Percentiles rank a stretch among this genome's conserved stretches.
Evolutionary conservation across 53 echinoderm and acorn worm species (phyloP).

Genomic region (Temnopleurus reevesii): DNA sequence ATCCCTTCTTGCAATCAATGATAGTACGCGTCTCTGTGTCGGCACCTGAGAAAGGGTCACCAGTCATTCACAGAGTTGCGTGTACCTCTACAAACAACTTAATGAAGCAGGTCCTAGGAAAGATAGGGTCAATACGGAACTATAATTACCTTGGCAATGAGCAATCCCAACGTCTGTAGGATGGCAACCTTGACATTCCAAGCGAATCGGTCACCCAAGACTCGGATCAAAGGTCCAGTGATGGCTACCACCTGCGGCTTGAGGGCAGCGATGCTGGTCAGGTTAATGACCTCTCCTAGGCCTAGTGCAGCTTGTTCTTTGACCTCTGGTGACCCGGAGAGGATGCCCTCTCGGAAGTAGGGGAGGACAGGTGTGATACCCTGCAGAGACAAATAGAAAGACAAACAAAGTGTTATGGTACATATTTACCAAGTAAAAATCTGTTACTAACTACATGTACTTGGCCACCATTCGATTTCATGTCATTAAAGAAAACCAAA

Average conservation of each 20-base stretch:
- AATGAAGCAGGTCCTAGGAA: too few species aligned
- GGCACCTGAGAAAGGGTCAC: too few species aligned
- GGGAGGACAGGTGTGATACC: constrained; percentile 94
- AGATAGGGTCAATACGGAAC: too few species aligned
- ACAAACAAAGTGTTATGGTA: constrained; percentile 13
- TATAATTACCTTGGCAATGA: constrained; percentile 81
- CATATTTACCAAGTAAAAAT: too few species aligned
- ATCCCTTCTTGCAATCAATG: too few species aligned
- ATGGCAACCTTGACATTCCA: constrained; percentile 99
- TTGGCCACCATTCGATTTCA: background rate
- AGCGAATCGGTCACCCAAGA: constrained; percentile 90
- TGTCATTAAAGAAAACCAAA: too few species aligned
- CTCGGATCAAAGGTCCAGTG: constrained; percentile 95
- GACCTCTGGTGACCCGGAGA: constrained; percentile 90
- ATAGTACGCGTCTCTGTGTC: too few species aligned
- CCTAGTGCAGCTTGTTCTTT: constrained; percentile 92
- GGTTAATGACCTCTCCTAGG: constrained; percentile 84
- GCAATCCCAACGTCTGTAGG: constrained; percentile 80
- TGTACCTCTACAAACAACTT: too few species aligned
- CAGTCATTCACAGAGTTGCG: too few species aligned
- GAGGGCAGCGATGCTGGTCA: constrained; percentile 87
- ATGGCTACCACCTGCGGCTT: constrained; percentile 96
- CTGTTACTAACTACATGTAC: background rate
- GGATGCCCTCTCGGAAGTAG: constrained; percentile 91
- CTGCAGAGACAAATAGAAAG: constrained; percentile 41